Evolutionary conservation across 2,888 invertebrate genomes (phyloP), one percentile per base, ranked within the genome.

Genomic region (Agonum fuliginosum): DNA sequence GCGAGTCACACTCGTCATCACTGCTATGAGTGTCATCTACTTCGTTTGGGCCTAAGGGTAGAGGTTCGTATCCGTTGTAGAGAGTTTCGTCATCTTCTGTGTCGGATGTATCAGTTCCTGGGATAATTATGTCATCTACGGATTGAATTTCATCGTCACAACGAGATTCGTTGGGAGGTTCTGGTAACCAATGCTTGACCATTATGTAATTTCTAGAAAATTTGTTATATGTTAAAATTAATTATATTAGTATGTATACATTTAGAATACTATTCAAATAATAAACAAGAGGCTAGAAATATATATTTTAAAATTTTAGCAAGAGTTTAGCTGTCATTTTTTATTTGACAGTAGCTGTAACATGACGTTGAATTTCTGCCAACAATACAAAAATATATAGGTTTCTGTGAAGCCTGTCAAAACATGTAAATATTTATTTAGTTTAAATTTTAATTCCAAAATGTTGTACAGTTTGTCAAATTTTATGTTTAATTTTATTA

Each of bases 61-160:
- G 81, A 0, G 89, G 90, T 81, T 89, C 88, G 80, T 90, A 90
- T 1, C 90, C 90, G 74, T 88, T 88, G 81, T 90, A 87, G 51
- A 87, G 88, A 78, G 87, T 86, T 48, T 87, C 86, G 78, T 89
- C 88, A 4, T 88, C 89, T 78, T 90, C 90, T 76, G 89, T 88
- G 46, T 89, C 90, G 8, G 77, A 77, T 10, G 82, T 83, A 79
- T 83, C 90, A 30, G 80, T 79, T 6, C 71, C 80, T 20, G 73
- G 69, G 4, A 83, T 78, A 19, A 82, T 79, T 37, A 81, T 80
- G 34, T 82, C 77, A 24, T 81, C 81, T 20, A 80, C 78, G n/a
- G 81, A 70, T 69, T 82, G 75, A 12, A 80, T 80, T 78, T 82
- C 82, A 58, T 84, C 82, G 30, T 84, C 82, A n/a, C 65, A 54